Evolutionary conservation across 2,797 vertebrate genomes (phyloP), one percentile per base, ranked within the genome.

Genomic region (Phataginus tricuspis): DNA sequence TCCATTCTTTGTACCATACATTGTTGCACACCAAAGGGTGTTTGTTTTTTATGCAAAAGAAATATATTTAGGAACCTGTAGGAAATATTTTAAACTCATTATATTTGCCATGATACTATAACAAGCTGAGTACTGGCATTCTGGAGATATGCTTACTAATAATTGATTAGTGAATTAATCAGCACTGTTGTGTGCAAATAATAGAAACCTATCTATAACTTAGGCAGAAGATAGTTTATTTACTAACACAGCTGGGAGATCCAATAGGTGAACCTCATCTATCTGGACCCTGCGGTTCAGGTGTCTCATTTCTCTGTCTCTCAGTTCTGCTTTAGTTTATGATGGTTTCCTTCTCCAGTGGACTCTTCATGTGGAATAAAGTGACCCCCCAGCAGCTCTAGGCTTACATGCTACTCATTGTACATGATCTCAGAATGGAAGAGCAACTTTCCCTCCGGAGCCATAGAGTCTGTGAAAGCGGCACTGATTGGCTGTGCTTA

Each of bases 141-240:
- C 51, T 71, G 49, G 31, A 93, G 34, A 42, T 79, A 88, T 5
- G 37, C n/a, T 90, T 86, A 75, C 71, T 83, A 90, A 66, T 95
- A 83, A 63, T 57, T 68, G 63, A 75, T n/a, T 34, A 90, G 19
- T 92, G 88, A 89, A 45, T 94, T 97, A 61, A 72, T 77, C 19
- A 39, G 25, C 10, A 74, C 27, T 89, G 34, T 27, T 45, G 10
- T 83, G 15, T 95, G 77, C 77, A 85, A 86, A 37, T 72, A 95
- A 84, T 39, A 95, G 68, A 92, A 95, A 66, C 18, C 25, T 75
- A 55, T 29, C 29, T n/a, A 19, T 66, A 37, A 49, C 15, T 59
- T 25, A 87, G 55, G 18, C 39, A 96, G 68, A 92, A 57, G 19
- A 31, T 82, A 59, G 61, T 45, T 29, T 59, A 66, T 31, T 57